A percentile compares a stretch with the other conserved stretches of the same genome.
Evolutionary conservation across 2,797 vertebrate species (phyloP).

Genomic region (Sebastes wilsoni): DNA sequence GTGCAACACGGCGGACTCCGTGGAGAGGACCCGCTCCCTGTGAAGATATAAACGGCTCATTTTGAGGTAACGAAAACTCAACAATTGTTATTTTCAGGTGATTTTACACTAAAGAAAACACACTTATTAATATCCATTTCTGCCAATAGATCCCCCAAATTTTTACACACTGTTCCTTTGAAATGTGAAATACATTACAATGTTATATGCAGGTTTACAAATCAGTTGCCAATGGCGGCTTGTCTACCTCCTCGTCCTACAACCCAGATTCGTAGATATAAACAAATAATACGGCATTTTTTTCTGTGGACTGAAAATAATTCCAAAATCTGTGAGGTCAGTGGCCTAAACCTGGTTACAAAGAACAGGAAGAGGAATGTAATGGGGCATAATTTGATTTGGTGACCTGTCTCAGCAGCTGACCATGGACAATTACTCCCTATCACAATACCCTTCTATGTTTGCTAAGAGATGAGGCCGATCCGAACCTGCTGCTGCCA

Average conservation of each 20-base stretch:
- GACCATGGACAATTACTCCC: neutral
- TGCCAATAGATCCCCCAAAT: no score
- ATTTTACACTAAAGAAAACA: no score
- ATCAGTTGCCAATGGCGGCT: neutral
- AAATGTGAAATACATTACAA: neutral
- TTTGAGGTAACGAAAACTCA: no score
- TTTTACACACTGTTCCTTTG: no score
- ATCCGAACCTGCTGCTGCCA: neutral
- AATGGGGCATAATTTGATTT: constrained; percentile 4
- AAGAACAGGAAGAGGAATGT: neutral
- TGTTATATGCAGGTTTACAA: neutral
- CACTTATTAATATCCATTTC: no score
- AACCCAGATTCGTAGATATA: neutral
- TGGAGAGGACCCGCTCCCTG: no score
- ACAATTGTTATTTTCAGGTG: no score
- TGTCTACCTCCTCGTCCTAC: neutral
- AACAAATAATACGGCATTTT: neutral
- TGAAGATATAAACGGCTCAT: no score
- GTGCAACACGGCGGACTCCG: no score
- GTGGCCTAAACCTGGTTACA: neutral
- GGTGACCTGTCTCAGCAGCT: neutral
- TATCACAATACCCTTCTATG: neutral
- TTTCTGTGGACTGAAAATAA: neutral
- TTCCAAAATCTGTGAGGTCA: neutral
- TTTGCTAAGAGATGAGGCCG: neutral